phyloP scores from a whole-genome alignment of 2,797 vertebrate species.

The Xenopus petersii region DNA sequence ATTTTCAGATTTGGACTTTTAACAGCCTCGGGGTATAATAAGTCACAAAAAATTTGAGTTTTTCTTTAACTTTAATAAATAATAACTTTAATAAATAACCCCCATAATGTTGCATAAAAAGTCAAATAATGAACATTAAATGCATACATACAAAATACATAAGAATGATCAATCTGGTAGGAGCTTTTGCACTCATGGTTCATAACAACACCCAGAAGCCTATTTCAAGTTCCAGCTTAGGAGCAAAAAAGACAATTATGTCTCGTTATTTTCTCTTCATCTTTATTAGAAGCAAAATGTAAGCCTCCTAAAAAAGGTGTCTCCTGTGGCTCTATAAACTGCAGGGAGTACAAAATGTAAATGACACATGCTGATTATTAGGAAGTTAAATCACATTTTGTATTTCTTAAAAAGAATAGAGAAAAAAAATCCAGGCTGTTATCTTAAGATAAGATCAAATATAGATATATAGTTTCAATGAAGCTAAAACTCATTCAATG shows the following conservation, averaged over 20 bases:
- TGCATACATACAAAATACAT: conserved; percentile 13
- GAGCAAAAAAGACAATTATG: conserved; percentile 6
- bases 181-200: not conserved
- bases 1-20: no score
- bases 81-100: no score
- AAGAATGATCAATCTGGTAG: conserved; percentile 19
- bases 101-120: no score
- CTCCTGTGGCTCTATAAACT: not conserved
- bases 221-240: conserved; percentile 14
- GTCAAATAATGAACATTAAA: conserved; percentile 15
- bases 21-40: no score
- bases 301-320: conserved; percentile 24
- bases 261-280: conserved; percentile 10
- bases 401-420: conserved; percentile 18
- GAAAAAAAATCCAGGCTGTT: conserved; percentile 24
- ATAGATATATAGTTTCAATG: conserved; percentile 3
- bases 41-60: no score
- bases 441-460: conserved; percentile 31
- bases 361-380: conserved; percentile 4
- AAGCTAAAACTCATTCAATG: conserved; percentile 13
- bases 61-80: no score
- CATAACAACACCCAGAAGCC: conserved; percentile 26
- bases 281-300: conserved; percentile 30
- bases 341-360: conserved; percentile 27
- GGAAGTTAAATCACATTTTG: conserved; percentile 5